Conservation (phyloP, 2,797 vertebrate species). For the Gobionotothen gibberifrons region DNA sequence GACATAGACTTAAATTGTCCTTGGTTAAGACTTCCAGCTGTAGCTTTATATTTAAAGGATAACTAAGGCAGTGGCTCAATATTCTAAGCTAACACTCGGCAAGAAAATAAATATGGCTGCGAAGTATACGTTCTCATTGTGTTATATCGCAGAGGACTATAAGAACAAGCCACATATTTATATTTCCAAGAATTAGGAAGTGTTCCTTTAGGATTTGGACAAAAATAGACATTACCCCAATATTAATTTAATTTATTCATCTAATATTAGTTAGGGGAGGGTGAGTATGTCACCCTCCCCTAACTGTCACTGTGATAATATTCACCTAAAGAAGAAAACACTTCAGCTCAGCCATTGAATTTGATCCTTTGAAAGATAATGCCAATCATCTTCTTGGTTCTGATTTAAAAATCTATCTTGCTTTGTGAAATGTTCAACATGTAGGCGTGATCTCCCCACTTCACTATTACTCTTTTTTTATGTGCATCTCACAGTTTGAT, state of each 20-base stretch:
- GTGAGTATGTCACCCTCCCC: background rate
- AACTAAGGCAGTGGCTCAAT: background rate
- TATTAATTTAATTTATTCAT: too few relatives aligned
- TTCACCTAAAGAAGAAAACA: constrained; percentile 4
- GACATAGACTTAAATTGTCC: background rate
- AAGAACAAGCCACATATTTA: too few relatives aligned
- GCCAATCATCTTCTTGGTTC: background rate
- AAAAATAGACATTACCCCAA: background rate
- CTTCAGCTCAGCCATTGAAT: constrained; percentile 2
- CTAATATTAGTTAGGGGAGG: too few relatives aligned
- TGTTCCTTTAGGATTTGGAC: background rate
- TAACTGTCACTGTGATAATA: constrained; percentile 5
- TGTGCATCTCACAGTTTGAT: constrained; percentile 45
- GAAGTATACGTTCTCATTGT: background rate
- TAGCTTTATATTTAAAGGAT: background rate
- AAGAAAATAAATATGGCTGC: background rate
- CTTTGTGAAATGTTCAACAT: constrained; percentile 29
- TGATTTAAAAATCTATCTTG: background rate
- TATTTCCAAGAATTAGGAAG: background rate
- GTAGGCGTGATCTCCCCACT: constrained; percentile 20
- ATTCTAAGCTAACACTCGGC: background rate
- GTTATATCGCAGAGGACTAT: too few relatives aligned
- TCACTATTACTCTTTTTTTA: constrained; percentile 31
- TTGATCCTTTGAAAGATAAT: constrained; percentile 9
- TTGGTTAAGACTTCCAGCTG: background rate